These are phyloP conservation scores for Synaphobranchus kaupii DNA, from an alignment of 2,797 vertebrate genomes.

Conservation along the genomic window DNA sequence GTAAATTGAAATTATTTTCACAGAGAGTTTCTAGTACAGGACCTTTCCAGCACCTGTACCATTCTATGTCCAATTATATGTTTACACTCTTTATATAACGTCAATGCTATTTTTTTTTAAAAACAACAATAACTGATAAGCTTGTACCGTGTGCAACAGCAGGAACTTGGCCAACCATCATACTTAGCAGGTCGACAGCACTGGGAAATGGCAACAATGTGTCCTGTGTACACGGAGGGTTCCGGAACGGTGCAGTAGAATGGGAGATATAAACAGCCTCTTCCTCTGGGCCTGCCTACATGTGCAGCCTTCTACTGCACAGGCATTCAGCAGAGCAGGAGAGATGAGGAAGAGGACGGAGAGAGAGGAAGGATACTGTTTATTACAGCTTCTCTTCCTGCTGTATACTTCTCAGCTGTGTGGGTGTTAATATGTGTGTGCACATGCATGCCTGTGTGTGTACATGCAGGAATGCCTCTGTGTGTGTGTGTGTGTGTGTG, in stretches of 20 bases:
- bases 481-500: background rate
- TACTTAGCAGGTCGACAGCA: background rate
- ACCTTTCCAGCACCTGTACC: too few relatives aligned
- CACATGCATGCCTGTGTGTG: background rate
- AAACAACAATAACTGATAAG: background rate
- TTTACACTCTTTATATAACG: too few relatives aligned
- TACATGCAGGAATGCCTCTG: too few relatives aligned
- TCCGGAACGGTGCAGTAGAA: slow-evolving; percentile 49
- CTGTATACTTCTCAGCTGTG: background rate
- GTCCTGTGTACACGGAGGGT: slow-evolving; percentile 19
- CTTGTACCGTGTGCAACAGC: background rate
- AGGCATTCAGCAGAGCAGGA: background rate
- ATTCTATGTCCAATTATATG: too few relatives aligned
- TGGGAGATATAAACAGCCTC: slow-evolving; percentile 69
- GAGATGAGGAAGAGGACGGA: background rate
- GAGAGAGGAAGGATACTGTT: background rate
- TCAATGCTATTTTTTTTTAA: too few relatives aligned
- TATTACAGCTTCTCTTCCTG: background rate
- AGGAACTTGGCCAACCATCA: background rate
- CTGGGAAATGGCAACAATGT: slow-evolving; percentile 32
- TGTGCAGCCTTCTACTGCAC: slow-evolving; percentile 15
- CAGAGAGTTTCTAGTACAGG: too few relatives aligned
- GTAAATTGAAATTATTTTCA: too few relatives aligned
- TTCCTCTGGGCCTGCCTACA: slow-evolving; percentile 60
- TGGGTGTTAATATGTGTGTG: background rate